Percentiles rank a stretch among this genome's conserved stretches.
These are phyloP conservation scores for Sphaerophoria rueppellii DNA, from an alignment of 2,888 invertebrate genomes.

Conservation along the genomic window DNA sequence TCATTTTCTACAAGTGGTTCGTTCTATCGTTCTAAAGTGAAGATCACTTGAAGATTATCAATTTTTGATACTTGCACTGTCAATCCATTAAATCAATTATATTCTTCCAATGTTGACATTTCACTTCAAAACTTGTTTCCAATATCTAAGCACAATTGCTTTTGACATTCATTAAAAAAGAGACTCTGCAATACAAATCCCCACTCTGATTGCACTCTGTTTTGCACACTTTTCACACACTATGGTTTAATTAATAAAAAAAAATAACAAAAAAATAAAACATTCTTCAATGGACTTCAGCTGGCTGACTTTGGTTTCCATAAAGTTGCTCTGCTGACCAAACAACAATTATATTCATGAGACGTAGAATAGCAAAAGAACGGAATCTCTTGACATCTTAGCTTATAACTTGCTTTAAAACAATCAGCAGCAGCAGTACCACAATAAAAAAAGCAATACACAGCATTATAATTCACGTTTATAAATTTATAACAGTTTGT, in stretches of 20 bases:
- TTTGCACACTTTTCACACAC: slow-evolving; percentile 9
- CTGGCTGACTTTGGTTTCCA: slow-evolving; percentile 15
- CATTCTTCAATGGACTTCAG: slow-evolving; percentile 54
- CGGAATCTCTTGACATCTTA: slow-evolving; percentile 66
- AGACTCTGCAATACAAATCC: too few relatives aligned
- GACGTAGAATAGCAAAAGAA: slow-evolving; percentile 55
- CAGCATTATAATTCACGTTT: slow-evolving; percentile 54
- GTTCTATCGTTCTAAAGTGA: too few relatives aligned
- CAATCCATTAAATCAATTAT: too few relatives aligned
- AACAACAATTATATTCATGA: slow-evolving; percentile 49
- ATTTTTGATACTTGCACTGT: too few relatives aligned
- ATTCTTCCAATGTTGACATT: too few relatives aligned
- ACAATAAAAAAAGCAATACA: background rate
- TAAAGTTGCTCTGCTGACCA: slow-evolving; percentile 6
- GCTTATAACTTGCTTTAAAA: slow-evolving; percentile 34
- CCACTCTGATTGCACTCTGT: background rate
- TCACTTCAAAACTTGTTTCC: too few relatives aligned
- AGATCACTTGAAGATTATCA: too few relatives aligned
- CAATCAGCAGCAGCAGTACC: slow-evolving; percentile 15
- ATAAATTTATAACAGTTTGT: slow-evolving; percentile 61
- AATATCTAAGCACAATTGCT: too few relatives aligned
- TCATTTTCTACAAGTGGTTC: too few relatives aligned
- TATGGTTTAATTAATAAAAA: slow-evolving; percentile 6
- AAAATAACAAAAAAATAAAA: background rate
- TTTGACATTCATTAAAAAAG: too few relatives aligned